Evolutionary conservation across 2,797 vertebrate species (phyloP), one percentile per base, ranked within the genome.

Genomic region (Kryptolebias ocellatus): DNA sequence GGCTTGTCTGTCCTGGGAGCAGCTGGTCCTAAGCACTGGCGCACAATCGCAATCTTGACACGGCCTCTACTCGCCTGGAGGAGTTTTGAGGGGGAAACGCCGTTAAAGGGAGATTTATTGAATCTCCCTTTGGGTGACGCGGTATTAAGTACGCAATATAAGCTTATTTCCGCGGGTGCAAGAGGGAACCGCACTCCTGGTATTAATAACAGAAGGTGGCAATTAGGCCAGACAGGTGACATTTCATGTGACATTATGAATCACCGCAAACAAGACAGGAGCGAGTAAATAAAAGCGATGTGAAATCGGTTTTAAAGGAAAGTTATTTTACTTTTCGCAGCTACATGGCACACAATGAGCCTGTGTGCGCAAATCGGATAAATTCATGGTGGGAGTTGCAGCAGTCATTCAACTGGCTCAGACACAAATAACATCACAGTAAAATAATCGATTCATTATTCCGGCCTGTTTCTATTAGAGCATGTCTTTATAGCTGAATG

Each of bases 91-190:
- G 94, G 37, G 92, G 93, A 96, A 95, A 94, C 93, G 94, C 95
- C 93, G 95, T 97, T 98, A 97, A 96, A 95, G 94, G 92, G 95
- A 97, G 96, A 98, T 99, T 98, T 98, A 99, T 99, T 94, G 96
- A 90, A 92, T 90, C 90, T 94, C 95, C 96, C 95, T 93, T 92
- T 95, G 96, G 96, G 96, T 95, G 90, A 95, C 88, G 91, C 84
- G 89, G 93, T 95, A 95, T 95, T 94, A 94, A 96, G 94, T 95
- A 87, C 71, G 87, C 88, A 95, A 95, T 95, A 95, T 94, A 90
- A 70, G 82, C 84, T 87, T 74, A 93, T 96, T 92, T 94, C 87
- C 80, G 63, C 72, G 83, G 88, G 84, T 86, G 87, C 85, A 92
- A 93, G 89, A 87, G 78, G 81, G 94, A 95, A 92, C 90, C 92